phyloP scores from a whole-genome alignment of 2,888 invertebrate genomes.

The Dorcus parallelipipedus region DNA sequence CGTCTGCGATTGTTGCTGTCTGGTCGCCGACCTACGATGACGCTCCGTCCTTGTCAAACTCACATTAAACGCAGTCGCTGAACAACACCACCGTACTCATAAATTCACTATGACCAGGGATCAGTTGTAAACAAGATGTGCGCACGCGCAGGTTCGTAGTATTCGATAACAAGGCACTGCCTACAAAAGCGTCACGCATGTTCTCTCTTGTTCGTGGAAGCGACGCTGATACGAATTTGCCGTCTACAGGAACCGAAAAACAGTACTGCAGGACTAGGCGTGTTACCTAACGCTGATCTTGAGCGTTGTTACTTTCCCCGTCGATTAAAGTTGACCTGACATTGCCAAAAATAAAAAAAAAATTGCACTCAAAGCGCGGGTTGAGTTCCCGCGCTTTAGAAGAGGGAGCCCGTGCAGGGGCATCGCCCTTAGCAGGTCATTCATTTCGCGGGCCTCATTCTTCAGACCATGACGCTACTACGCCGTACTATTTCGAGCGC shows the following conservation, averaged over 20 bases:
- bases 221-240: background rate
- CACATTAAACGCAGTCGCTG: constrained; percentile 13
- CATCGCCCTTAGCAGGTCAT: constrained; percentile 12
- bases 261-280: too few relatives aligned
- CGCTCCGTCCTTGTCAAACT: constrained; percentile 21
- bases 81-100: constrained; percentile 12
- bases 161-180: constrained; percentile 40
- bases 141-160: constrained; percentile 49
- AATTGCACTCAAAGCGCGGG: constrained; percentile 8
- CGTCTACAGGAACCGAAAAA: background rate
- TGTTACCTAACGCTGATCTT: background rate
- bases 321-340: background rate
- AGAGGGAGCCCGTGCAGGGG: background rate
- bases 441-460: constrained; percentile 11
- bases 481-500: background rate
- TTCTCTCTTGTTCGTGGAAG: constrained; percentile 4
- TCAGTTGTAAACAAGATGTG: constrained; percentile 52
- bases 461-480: constrained; percentile 7
- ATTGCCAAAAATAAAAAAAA: too few relatives aligned
- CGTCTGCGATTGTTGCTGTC: constrained; percentile 38
- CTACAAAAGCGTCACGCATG: constrained; percentile 14
- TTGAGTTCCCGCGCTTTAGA: background rate
- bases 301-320: background rate
- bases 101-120: constrained; percentile 21
- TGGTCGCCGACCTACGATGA: constrained; percentile 25